Base-by-base conservation (phyloP, 2,113 vertebrate species). In the Centropristis striata region DNA sequence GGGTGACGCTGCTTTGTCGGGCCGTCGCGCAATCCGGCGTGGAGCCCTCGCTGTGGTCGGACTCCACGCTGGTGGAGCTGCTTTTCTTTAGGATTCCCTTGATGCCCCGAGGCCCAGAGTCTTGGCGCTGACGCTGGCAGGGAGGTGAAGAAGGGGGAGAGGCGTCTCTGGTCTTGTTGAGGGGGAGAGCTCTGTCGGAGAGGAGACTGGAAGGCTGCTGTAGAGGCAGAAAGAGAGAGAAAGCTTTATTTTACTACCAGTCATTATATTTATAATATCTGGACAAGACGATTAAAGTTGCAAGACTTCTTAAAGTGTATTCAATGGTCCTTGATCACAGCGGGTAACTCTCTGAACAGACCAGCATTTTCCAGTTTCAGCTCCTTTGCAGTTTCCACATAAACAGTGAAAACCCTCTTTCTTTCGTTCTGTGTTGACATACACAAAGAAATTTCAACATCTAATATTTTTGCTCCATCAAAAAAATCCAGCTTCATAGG, bases 31-130 rank as follows among this genome's bases (percentile, higher is more conserved):
- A 32, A 5, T 88, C 87, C 0, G 82, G 27, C 20, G 59, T 9
- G 0, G 75, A 82, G 23, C 53, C 50, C 46, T 95, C 93, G 18
- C 91, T 87, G 50, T 88, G 85, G 69, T 95, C 95, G 0, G 90
- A 89, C 69, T 95, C 94, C 32, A 92, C 71, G 36, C 93, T 94
- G 25, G 92, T 91, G 61, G 94, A 94, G 64, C 91, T 93, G 82
- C 91, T 92, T 73, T 95, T 96, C 88, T 96, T 95, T 60, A 95
- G 88, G 86, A 95, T 95, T 73, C 95, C 93, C 86, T 86, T 93
- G 59, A 96, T 94, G 59, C 94, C 80, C 1, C 57, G 85, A 21
- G 89, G 75, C 20, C 86, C 90, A 0, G 94, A 95, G 87, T 93
- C 93, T 69, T 94, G 94, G 47, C 88, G 91, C 89, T 94, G 93